Base-by-base conservation (phyloP, 2,113 vertebrate genomes). In the Hirundichthys speculiger region DNA sequence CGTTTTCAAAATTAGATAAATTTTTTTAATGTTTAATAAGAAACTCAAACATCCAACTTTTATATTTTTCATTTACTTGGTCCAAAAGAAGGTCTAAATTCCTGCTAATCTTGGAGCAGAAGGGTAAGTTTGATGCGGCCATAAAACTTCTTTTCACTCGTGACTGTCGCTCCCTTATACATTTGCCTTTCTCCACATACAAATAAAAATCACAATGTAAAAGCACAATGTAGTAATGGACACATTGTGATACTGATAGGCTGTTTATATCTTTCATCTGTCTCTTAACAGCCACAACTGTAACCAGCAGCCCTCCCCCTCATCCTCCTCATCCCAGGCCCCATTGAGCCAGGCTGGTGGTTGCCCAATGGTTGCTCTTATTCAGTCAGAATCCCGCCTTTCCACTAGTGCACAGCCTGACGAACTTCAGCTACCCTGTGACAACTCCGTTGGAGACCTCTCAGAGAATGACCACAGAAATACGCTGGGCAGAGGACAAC, bases 221-320 rank as follows among this genome's bases (percentile, higher is more conserved):
- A n/a, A n/a, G n/a, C 11, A 34, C 30, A 34, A 1, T 6, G 30
- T 34, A 7, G 6, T 34, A 10, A 34, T 10, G 30, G 30, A 34
- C 30, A 34, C 11, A 27, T 27, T 34, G 30, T 34, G 7, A 6
- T 39, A 30, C 10, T 43, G 19, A 45, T 38, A 46, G 5, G 2
- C n/a, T 39, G 24, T 43, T 69, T 53, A 20, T 39, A 8, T 73
- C 13, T 16, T 25, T 27, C 11, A 7, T 77, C 21, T 54, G 0
- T 76, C 12, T 57, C 54, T 79, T 25, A 12, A 9, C 38, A 71
- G 60, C 48, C 52, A 61, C 55, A 73, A 50, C 73, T 79, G 42
- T 60, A 88, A 67, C 78, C 89, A 91, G 75, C 87, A 89, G 61
- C 85, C 85, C 30, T 89, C 79, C 20, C 87, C 79, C 22, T 88